phyloP scores from a whole-genome alignment of 92 coral and sea anemone genomes.

The Epizoanthus fatuus region DNA sequence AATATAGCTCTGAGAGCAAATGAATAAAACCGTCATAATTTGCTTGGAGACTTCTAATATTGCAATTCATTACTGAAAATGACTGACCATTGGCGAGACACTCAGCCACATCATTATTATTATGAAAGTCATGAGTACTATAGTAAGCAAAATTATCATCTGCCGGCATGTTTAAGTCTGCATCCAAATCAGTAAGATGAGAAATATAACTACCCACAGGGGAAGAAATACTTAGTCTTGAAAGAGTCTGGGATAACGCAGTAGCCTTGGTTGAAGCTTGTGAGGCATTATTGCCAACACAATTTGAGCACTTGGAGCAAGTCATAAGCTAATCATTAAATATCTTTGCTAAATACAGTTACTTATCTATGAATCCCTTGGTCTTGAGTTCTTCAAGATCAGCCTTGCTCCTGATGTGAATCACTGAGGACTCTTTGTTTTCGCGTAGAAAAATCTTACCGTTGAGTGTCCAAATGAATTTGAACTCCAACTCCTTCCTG shows the following conservation, averaged over 20 bases:
- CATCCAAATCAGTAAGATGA: constrained; percentile 26
- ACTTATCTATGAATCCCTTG: neutral
- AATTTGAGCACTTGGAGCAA: constrained; percentile 20
- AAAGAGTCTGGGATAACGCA: neutral
- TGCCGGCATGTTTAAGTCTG: constrained; percentile 19
- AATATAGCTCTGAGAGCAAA: constrained; percentile 32
- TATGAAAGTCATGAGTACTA: constrained; percentile 30
- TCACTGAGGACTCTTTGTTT: neutral
- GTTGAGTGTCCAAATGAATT: no score
- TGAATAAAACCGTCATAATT: constrained; percentile 13
- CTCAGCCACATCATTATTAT: constrained; percentile 15
- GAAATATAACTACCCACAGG: constrained; percentile 25
- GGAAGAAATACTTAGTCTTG: constrained; percentile 3
- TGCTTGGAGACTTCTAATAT: constrained; percentile 30
- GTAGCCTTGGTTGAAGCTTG: neutral
- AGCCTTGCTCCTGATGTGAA: neutral
- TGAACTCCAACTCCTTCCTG: no score
- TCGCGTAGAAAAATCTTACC: no score
- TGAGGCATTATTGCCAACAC: constrained; percentile 16
- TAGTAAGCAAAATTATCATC: constrained; percentile 16
- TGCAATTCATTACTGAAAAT: constrained; percentile 6
- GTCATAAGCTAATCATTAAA: neutral
- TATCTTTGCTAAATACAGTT: no score
- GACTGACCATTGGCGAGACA: neutral
- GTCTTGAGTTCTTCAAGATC: neutral